Base-by-base conservation (phyloP, 1,140 invertebrate genomes). In the Phymorhynchus buccinoides region DNA sequence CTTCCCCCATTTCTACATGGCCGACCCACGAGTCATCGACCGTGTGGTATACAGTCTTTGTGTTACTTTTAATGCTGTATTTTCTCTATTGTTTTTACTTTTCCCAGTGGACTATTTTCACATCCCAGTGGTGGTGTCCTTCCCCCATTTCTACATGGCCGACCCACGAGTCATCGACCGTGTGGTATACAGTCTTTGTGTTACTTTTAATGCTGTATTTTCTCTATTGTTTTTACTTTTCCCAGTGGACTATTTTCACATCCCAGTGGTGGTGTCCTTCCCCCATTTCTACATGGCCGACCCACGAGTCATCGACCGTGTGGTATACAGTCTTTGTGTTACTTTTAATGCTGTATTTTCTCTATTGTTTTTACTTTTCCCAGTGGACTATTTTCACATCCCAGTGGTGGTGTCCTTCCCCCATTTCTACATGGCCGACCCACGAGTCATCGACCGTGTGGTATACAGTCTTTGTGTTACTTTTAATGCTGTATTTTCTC, bases 261-360 rank as follows among this genome's bases (percentile, higher is more conserved):
- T 91, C 12, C 96, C 96, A 0, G 92, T 96, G 35, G 94, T 96
- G 30, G 95, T 95, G 0, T 96, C 97, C 0, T 93, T 96, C 87
- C 97, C 97, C 0, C 97, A 98, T 93, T 97, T 97, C 91, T 96
- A 96, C 84, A 93, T 95, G 2, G 94, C n/a, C 94, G 96, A 97
- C 91, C 94, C 95, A 1, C 94, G 93, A 44, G 95, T 97, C 42
- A n/a, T 95, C 0, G 90, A 95, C 0, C 93, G 94, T 41, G 96
- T 98, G 0, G 94, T n/a, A n/a, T n/a, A n/a, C n/a, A n/a, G n/a
- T n/a, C n/a, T n/a, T n/a, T n/a, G n/a, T n/a, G n/a, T n/a, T n/a
- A n/a, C n/a, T n/a, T n/a, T n/a, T n/a, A n/a, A n/a, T n/a, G n/a
- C n/a, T n/a, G n/a, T n/a, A n/a, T n/a, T n/a, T n/a, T n/a, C n/a